Base-by-base conservation (phyloP, 2,888 invertebrate species). In the Zaprionus lineosus region DNA sequence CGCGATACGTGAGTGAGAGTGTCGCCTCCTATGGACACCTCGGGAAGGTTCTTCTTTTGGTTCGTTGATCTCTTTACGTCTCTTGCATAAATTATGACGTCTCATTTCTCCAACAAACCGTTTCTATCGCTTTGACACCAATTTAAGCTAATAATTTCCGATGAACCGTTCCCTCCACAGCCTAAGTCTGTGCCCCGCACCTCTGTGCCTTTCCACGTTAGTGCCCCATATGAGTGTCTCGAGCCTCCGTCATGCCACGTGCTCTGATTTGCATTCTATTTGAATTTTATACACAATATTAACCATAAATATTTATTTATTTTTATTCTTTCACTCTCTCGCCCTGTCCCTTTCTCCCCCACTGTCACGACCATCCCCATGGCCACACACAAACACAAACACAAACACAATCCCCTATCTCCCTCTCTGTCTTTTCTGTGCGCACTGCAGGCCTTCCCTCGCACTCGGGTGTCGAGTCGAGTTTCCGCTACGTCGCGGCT, bases 211-310 rank as follows among this genome's bases (percentile, higher is more conserved):
- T 2, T 16, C 3, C 31, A 8, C 29, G 6, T 15, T 24, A 8
- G 2, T 24, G 8, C 2, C 11, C 21, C n/a, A 2, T 15, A 6
- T 3, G 34, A 34, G 34, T 52, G 60, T 43, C 43, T 58, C 75
- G 55, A 44, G 66, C 44, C 47, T 43, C 36, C 28, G 44, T n/a
- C n/a, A n/a, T n/a, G n/a, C n/a, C n/a, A n/a, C n/a, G n/a, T 57
- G 71, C 66, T 84, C 75, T 74, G 66, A 78, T 84, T 81, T 81
- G 85, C 83, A 81, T 81, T 78, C 75, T 55, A 74, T 78, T 84
- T 82, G 85, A 85, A 78, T 81, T 72, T 83, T 62, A 84, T 83
- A 72, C 83, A 69, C 73, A 64, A 28, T 69, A 84, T 79, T 79
- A 82, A 63, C 50, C 40, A 82, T 84, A 74, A 63, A 81, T 84